These are phyloP conservation scores for Phrynosoma platyrhinos DNA, from an alignment of 2,113 vertebrate genomes.

Conservation along the genomic window DNA sequence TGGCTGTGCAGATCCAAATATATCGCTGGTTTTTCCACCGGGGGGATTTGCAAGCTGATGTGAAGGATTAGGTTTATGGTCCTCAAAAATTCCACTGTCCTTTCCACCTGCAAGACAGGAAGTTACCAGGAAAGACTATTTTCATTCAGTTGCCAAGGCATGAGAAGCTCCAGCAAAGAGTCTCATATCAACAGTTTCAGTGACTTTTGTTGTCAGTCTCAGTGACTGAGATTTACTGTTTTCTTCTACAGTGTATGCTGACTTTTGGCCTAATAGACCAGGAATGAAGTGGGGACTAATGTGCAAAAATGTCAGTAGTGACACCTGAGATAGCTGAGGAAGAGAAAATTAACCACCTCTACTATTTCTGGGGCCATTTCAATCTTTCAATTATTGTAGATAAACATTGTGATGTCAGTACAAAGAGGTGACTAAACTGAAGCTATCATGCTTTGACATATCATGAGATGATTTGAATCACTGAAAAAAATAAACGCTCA, in stretches of 20 bases:
- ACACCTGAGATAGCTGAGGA: not conserved
- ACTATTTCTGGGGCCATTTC: not conserved
- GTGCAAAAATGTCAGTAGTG: not conserved
- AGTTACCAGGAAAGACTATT: slow-evolving; percentile 18
- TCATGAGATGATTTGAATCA: too few relatives aligned
- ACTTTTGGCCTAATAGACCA: not conserved
- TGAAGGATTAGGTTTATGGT: slow-evolving; percentile 72
- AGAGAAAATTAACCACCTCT: not conserved
- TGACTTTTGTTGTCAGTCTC: not conserved
- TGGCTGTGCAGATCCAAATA: slow-evolving; percentile 83
- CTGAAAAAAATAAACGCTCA: too few relatives aligned
- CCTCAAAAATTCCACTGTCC: slow-evolving; percentile 90
- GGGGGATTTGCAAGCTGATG: slow-evolving; percentile 80
- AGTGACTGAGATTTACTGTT: not conserved
- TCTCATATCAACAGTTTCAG: not conserved
- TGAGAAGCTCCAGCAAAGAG: not conserved
- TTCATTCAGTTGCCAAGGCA: not conserved
- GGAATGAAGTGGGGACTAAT: not conserved
- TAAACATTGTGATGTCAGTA: not conserved
- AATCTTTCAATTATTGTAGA: too few relatives aligned
- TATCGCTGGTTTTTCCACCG: slow-evolving; percentile 82
- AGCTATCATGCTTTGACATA: too few relatives aligned
- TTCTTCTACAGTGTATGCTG: not conserved
- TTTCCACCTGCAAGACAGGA: slow-evolving; percentile 77
- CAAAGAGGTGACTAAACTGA: too few relatives aligned